phyloP scores from a whole-genome alignment of 2,113 vertebrate species.

The Dinomys branickii region DNA sequence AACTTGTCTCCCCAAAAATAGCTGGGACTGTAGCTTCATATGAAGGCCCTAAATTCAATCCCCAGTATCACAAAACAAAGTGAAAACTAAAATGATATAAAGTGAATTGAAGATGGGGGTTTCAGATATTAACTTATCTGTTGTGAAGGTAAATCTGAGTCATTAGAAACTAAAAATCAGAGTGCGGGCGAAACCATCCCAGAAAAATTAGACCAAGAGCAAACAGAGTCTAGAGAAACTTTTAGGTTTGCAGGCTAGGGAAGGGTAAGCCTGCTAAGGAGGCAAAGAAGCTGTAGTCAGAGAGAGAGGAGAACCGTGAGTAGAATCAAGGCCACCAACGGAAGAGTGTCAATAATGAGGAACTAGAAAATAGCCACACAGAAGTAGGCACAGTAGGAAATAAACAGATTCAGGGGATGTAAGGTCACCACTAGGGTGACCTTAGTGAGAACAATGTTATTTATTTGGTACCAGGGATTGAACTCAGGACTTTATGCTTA shows the following conservation, averaged over 20 bases:
- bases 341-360: background rate
- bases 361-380: background rate
- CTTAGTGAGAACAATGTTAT: background rate
- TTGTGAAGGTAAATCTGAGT: conserved; percentile 10
- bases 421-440: background rate
- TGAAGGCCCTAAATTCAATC: background rate
- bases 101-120: background rate
- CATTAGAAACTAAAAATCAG: background rate
- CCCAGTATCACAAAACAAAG: background rate
- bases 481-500: no score
- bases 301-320: background rate
- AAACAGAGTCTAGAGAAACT: conserved; percentile 32
- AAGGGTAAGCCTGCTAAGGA: background rate
- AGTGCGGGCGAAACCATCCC: background rate
- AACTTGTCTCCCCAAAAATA: background rate
- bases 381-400: background rate
- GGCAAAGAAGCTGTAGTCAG: background rate
- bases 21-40: background rate
- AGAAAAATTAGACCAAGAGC: conserved; percentile 40
- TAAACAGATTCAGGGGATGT: background rate
- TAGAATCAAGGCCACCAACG: background rate
- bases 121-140: background rate
- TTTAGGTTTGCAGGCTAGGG: background rate
- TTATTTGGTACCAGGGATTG: no score
- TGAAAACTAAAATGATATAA: background rate